These are phyloP conservation scores for Agapornis roseicollis DNA, from an alignment of 2,113 vertebrate species.

Conservation along the genomic window DNA sequence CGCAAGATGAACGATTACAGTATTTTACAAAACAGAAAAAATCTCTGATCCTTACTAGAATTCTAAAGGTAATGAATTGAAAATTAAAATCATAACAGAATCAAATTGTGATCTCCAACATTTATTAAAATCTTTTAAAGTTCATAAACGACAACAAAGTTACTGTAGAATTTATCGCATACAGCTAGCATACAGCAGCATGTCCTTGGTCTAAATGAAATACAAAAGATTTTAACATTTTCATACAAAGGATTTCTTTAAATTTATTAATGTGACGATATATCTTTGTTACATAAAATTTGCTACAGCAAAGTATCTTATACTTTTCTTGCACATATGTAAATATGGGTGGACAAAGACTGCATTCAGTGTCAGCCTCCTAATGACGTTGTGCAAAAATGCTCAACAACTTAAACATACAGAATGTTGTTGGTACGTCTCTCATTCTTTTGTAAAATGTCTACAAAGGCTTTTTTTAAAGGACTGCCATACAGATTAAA, in stretches of 20 bases:
- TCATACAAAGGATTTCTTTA: conserved; percentile 87
- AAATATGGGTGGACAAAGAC: conserved; percentile 83
- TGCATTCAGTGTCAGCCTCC: conserved; percentile 76
- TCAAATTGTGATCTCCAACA: conserved; percentile 81
- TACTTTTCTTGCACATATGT: conserved; percentile 87
- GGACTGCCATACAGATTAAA: conserved; percentile 74
- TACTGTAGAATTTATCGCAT: conserved; percentile 82
- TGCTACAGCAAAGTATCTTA: conserved; percentile 91
- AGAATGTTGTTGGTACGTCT: conserved; percentile 76
- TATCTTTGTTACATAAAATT: conserved; percentile 92
- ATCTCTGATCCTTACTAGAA: conserved; percentile 17
- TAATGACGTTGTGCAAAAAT: conserved; percentile 86
- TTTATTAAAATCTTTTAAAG: conserved; percentile 86
- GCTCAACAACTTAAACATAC: conserved; percentile 84
- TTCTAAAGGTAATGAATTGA: conserved; percentile 50
- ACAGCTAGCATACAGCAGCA: conserved; percentile 85
- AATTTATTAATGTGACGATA: conserved; percentile 90
- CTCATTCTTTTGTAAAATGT: conserved; percentile 74
- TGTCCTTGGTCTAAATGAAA: conserved; percentile 78
- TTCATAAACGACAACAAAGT: conserved; percentile 83
- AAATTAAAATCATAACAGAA: conserved; percentile 78
- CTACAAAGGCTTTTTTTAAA: conserved; percentile 77
- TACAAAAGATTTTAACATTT: conserved; percentile 78
- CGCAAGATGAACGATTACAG: conserved; percentile 53
- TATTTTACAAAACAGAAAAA: conserved; percentile 63